Percentiles rank a stretch among this genome's conserved stretches.
Evolutionary conservation across 2,797 vertebrate species (phyloP).

Genomic region (Channallabes apus): DNA sequence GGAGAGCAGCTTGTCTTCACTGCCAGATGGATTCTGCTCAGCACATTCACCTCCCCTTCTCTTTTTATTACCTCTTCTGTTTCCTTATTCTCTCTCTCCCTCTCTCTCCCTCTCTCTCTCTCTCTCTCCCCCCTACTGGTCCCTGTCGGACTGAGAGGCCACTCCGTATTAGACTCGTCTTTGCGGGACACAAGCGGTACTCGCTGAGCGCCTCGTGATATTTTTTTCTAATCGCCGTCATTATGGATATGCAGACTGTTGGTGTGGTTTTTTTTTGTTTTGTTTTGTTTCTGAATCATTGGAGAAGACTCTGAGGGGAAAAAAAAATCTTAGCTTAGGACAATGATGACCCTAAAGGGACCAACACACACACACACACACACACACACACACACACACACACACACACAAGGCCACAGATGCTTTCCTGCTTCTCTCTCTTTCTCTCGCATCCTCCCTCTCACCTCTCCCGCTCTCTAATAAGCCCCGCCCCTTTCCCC

Average conservation of each 20-base stretch:
- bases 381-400: constrained; percentile 20
- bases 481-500: constrained; percentile 61
- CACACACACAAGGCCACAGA: constrained; percentile 46
- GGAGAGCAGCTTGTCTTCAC: constrained; percentile 63
- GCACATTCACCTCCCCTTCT: constrained; percentile 56
- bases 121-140: constrained; percentile 3
- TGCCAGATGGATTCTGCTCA: constrained; percentile 65
- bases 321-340: constrained; percentile 30
- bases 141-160: constrained; percentile 24
- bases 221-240: constrained; percentile 47
- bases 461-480: constrained; percentile 40
- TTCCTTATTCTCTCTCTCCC: constrained; percentile 55
- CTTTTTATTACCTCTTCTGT: constrained; percentile 53
- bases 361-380: constrained; percentile 43
- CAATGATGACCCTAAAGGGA: constrained; percentile 51
- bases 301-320: constrained; percentile 37
- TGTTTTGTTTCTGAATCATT: constrained; percentile 11
- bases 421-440: constrained; percentile 49
- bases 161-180: constrained; percentile 28
- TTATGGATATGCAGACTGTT: constrained; percentile 47
- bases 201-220: constrained; percentile 36
- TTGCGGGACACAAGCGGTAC: constrained; percentile 34
- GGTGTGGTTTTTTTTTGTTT: constrained; percentile 30
- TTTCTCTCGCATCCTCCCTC: constrained; percentile 49
- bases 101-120: constrained; percentile 21